Evolutionary conservation across 2,113 vertebrate genomes (phyloP).

Genomic region (Bolborhynchus lineola): DNA sequence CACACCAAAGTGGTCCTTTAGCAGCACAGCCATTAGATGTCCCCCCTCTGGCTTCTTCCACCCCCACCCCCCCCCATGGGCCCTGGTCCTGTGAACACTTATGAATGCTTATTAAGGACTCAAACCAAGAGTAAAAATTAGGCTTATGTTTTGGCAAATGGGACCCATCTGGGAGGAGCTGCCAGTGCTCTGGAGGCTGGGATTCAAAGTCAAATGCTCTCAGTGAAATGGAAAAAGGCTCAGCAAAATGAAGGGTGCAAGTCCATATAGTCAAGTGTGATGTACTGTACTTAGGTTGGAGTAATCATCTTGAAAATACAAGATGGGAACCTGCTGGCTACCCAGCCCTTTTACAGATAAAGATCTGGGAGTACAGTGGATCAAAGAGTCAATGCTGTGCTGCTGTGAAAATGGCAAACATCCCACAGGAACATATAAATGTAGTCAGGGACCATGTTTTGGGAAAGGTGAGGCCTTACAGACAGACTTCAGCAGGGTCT

Average conservation of each 20-base stretch:
- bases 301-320: not conserved
- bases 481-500: not conserved
- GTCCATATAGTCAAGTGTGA: rapidly evolving
- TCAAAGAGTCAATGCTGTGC: not conserved
- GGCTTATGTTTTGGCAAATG: not conserved
- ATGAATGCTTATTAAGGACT: rapidly evolving
- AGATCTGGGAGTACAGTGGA: not conserved
- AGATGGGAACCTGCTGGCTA: not conserved
- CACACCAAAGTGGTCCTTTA: rapidly evolving
- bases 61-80: too few species aligned
- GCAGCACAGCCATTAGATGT: not conserved
- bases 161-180: rapidly evolving
- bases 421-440: not conserved
- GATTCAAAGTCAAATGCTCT: not conserved
- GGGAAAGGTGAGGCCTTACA: not conserved
- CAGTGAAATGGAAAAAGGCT: not conserved
- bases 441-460: rapidly evolving
- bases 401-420: not conserved
- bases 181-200: rapidly evolving
- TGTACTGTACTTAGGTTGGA: not conserved
- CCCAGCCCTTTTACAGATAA: not conserved
- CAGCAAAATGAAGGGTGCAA: not conserved
- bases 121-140: not conserved
- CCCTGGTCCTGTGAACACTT: not conserved
- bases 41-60: not conserved